These are phyloP conservation scores for Napeogenes sylphis DNA, from an alignment of 2,888 invertebrate genomes.

Conservation along the genomic window DNA sequence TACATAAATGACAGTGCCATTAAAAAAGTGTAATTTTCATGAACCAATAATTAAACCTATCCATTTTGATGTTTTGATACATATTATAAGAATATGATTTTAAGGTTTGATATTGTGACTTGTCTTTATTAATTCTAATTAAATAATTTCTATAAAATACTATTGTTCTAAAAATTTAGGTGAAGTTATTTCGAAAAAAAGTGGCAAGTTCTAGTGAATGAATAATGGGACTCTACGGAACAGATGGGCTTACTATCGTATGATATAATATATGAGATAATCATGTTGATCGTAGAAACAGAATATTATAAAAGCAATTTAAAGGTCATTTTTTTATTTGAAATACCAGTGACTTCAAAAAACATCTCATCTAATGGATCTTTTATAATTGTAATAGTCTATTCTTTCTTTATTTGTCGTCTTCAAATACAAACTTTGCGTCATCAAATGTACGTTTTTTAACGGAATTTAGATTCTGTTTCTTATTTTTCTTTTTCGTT, in stretches of 20 bases:
- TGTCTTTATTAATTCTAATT: slow-evolving; percentile 48
- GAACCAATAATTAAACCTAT: slow-evolving; percentile 37
- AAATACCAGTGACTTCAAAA: slow-evolving; percentile 31
- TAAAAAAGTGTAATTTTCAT: slow-evolving; percentile 35
- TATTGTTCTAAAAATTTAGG: slow-evolving; percentile 53
- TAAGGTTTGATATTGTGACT: slow-evolving; percentile 65
- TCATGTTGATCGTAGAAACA: slow-evolving; percentile 30
- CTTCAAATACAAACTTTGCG: too few relatives aligned
- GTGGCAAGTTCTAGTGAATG: slow-evolving; percentile 32
- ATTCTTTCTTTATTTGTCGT: too few relatives aligned
- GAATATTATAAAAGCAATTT: slow-evolving; percentile 21
- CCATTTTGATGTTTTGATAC: slow-evolving; percentile 52
- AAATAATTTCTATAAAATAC: slow-evolving; percentile 48
- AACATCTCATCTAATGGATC: neutral
- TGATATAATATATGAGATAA: slow-evolving; percentile 25
- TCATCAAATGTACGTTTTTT: too few relatives aligned
- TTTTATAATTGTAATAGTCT: neutral
- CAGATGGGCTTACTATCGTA: slow-evolving; percentile 23
- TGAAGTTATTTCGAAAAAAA: slow-evolving; percentile 39
- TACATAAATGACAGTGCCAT: neutral
- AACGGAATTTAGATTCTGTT: neutral
- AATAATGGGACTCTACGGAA: slow-evolving; percentile 23
- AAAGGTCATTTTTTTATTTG: slow-evolving; percentile 18
- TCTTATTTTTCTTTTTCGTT: slow-evolving; percentile 38
- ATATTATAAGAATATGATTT: slow-evolving; percentile 48